These are phyloP conservation scores for Acronicta aceris DNA, from an alignment of 2,888 invertebrate species.

Conservation along the genomic window DNA sequence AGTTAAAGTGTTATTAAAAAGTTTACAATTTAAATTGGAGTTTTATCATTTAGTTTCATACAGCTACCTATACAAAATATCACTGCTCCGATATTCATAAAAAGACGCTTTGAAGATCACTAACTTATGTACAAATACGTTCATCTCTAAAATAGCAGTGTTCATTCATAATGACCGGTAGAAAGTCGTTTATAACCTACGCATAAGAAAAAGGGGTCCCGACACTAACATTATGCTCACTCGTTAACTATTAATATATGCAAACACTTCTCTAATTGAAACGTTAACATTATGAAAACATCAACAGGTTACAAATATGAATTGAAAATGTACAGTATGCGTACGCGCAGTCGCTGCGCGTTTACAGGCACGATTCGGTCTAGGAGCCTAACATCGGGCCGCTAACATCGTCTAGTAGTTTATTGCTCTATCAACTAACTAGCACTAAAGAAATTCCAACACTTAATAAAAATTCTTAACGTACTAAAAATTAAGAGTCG, in stretches of 20 bases:
- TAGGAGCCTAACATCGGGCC: conserved; percentile 68
- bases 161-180: conserved; percentile 63
- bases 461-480: conserved; percentile 77
- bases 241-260: conserved; percentile 63
- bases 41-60: conserved; percentile 64
- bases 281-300: conserved; percentile 60
- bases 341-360: conserved; percentile 55
- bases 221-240: conserved; percentile 64
- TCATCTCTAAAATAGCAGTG: conserved; percentile 77
- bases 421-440: conserved; percentile 81
- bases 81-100: conserved; percentile 84
- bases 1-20: conserved; percentile 72
- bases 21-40: conserved; percentile 67
- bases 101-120: conserved; percentile 69
- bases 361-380: conserved; percentile 76
- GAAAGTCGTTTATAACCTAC: conserved; percentile 62
- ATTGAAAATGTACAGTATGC: conserved; percentile 56
- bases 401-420: conserved; percentile 62
- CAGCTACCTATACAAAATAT: conserved; percentile 85
- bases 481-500: conserved; percentile 70
- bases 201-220: conserved; percentile 66
- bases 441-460: conserved; percentile 77
- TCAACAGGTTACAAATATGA: conserved; percentile 66
- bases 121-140: conserved; percentile 81
- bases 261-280: conserved; percentile 53